These are phyloP conservation scores for Ommatoiulus sabulosus DNA, from an alignment of 2,888 invertebrate species.

Conservation along the genomic window DNA sequence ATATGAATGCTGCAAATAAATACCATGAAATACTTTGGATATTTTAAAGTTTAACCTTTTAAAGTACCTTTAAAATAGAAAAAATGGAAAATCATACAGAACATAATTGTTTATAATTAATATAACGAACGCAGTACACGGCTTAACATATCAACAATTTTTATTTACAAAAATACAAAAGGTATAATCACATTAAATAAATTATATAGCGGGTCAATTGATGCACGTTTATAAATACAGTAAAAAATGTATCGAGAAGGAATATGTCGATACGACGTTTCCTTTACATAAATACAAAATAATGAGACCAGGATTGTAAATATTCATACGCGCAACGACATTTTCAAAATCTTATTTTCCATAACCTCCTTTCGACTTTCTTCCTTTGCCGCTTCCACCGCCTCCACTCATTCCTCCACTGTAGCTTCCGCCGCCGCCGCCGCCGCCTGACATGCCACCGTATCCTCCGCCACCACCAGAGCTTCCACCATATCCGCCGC, in stretches of 20 bases:
- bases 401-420: constrained; percentile 4
- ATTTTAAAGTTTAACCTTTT: too few relatives aligned
- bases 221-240: too few relatives aligned
- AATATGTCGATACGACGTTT: neutral
- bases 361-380: constrained; percentile 18
- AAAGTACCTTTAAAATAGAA: too few relatives aligned
- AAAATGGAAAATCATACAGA: too few relatives aligned
- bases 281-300: neutral
- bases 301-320: neutral
- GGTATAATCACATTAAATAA: neutral
- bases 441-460: neutral
- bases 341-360: neutral
- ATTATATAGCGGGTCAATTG: neutral
- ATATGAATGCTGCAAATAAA: too few relatives aligned
- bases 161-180: constrained; percentile 1
- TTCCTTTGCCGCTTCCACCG: neutral
- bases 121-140: too few relatives aligned
- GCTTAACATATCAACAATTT: neutral
- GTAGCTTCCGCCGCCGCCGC: neutral
- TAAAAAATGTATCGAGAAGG: neutral
- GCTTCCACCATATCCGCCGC: neutral
- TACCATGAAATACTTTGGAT: too few relatives aligned
- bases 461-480: neutral
- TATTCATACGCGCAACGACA: neutral
- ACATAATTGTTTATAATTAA: too few relatives aligned